A percentile compares a stretch with the other conserved stretches of the same genome.
Evolutionary conservation across 2,888 invertebrate genomes (phyloP).

Genomic region (Lacanobia oleracea): DNA sequence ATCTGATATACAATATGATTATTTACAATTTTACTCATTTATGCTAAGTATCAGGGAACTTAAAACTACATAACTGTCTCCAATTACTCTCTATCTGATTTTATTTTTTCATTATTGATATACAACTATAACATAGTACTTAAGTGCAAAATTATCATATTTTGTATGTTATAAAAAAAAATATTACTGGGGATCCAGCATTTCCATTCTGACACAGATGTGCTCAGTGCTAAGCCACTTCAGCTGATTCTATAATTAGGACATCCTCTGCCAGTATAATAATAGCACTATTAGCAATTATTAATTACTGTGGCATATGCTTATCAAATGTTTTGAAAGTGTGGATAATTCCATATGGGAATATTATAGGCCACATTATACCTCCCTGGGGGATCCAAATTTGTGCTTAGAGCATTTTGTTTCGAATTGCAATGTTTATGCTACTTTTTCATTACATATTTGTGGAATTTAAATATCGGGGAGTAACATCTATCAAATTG

Average conservation of each 20-base stretch:
- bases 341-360: conserved; percentile 10
- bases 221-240: conserved; percentile 7
- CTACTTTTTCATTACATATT: neutral
- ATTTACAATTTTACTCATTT: no score
- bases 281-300: conserved; percentile 33
- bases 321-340: neutral
- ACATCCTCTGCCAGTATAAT: conserved; percentile 25
- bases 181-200: neutral
- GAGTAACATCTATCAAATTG: neutral
- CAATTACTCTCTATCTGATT: no score
- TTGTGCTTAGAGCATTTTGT: neutral
- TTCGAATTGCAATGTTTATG: neutral
- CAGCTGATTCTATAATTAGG: conserved; percentile 18
- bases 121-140: no score
- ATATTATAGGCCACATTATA: neutral
- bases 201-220: conserved; percentile 23
- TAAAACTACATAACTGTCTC: no score
- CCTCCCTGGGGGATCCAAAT: conserved; percentile 13
- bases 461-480: neutral
- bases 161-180: neutral
- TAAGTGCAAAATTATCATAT: no score
- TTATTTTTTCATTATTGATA: no score
- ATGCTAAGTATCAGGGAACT: no score
- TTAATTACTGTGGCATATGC: conserved; percentile 14
- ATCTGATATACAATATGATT: no score